phyloP scores from a whole-genome alignment of 2,888 invertebrate species.

The Clusia tigrina region DNA sequence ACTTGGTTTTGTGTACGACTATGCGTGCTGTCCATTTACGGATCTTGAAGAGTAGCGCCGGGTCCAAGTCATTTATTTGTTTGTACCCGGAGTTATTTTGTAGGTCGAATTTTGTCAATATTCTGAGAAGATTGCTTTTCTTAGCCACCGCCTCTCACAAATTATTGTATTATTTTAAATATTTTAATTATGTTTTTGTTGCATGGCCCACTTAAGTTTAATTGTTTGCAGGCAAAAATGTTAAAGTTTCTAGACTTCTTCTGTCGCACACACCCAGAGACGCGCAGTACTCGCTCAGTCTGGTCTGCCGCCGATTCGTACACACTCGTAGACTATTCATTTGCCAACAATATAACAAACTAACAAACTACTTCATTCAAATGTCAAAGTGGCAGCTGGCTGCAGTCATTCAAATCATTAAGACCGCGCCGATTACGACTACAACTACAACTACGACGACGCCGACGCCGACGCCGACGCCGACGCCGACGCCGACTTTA shows the following conservation, averaged over 20 bases:
- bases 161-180: constrained; percentile 4
- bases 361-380: constrained; percentile 20
- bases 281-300: no score
- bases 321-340: no score
- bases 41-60: no score
- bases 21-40: no score
- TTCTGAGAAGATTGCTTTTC: no score
- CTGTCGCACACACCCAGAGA: background rate
- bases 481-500: background rate
- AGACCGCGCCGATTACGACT: constrained; percentile 7
- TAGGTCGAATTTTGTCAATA: no score
- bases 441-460: background rate
- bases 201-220: constrained; percentile 41
- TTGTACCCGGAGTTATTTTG: no score
- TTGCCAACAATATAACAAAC: no score
- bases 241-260: background rate
- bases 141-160: no score
- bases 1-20: no score
- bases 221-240: constrained; percentile 37
- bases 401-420: constrained; percentile 36
- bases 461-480: background rate
- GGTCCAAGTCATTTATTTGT: no score
- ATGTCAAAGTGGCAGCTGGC: constrained; percentile 37
- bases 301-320: no score
- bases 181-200: constrained; percentile 9